Conservation (phyloP, 2,797 vertebrate species). For the Galaxias olidus region DNA sequence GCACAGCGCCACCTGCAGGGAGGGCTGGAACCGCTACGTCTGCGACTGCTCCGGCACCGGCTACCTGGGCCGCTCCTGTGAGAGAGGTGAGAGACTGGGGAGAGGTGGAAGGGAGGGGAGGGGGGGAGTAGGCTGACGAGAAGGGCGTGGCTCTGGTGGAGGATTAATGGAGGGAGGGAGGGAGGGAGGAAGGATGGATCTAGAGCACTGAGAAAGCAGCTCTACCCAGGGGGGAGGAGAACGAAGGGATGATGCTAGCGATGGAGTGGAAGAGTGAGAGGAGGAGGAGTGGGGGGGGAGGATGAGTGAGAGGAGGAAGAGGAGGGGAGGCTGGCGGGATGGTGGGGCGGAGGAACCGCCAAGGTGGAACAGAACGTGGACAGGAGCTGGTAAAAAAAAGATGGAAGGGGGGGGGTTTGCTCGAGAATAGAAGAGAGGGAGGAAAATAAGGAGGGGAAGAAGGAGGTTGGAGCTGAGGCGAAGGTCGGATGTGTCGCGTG, state of each 20-base stretch:
- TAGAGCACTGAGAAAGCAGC: constrained; percentile 30
- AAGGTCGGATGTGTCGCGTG: constrained; percentile 17
- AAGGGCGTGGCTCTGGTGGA: not conserved
- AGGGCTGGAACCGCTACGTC: constrained; percentile 97
- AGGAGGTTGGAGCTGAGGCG: not conserved
- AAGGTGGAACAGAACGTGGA: not conserved
- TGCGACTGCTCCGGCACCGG: constrained; percentile 97
- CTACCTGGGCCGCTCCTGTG: constrained; percentile 93
- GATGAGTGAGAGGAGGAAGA: not conserved
- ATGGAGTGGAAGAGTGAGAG: constrained; percentile 15
- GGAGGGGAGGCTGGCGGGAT: constrained; percentile 27
- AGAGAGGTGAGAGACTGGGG: constrained; percentile 84
- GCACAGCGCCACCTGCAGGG: constrained; percentile 93
- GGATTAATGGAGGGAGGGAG: not conserved
- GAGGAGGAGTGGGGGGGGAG: no score
- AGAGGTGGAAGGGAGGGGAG: not conserved
- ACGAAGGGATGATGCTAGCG: constrained; percentile 32
- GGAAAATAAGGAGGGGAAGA: constrained; percentile 30
- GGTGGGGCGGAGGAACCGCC: constrained; percentile 53
- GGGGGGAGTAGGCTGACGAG: not conserved
- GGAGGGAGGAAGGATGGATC: constrained; percentile 37
- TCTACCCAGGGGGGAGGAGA: constrained; percentile 46
- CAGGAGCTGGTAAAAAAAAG: constrained; percentile 33
- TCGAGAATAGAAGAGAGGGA: constrained; percentile 22
- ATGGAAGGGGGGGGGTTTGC: constrained; percentile 4